phyloP scores from a whole-genome alignment of 2,113 vertebrate genomes.

The Phainopepla nitens region DNA sequence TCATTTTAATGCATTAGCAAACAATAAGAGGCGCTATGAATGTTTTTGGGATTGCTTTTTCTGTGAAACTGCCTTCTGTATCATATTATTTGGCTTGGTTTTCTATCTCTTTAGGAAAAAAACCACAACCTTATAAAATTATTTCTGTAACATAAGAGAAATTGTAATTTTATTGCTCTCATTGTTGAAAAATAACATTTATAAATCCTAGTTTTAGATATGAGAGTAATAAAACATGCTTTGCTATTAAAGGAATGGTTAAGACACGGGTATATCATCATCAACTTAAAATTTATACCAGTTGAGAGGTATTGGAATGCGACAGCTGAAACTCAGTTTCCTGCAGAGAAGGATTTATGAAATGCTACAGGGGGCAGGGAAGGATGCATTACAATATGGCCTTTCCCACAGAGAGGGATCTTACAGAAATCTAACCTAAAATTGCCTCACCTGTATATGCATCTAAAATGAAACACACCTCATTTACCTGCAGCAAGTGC shows the following conservation, averaged over 20 bases:
- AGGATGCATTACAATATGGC: background rate
- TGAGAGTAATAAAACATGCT: background rate
- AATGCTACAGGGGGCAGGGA: slow-evolving; percentile 10
- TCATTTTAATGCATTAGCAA: background rate
- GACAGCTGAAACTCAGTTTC: background rate
- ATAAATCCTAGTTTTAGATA: background rate
- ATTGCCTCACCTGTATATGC: background rate
- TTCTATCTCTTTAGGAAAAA: background rate
- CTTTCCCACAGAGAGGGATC: slow-evolving; percentile 21
- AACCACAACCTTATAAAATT: background rate
- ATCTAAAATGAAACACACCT: background rate
- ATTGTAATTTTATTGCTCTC: background rate
- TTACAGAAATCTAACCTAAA: slow-evolving; percentile 21
- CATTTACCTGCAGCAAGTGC: background rate
- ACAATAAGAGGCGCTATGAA: background rate
- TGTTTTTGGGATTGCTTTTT: background rate
- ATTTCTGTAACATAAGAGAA: background rate
- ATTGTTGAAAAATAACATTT: background rate
- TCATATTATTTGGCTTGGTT: background rate
- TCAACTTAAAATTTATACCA: background rate
- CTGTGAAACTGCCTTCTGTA: background rate
- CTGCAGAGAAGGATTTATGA: slow-evolving; percentile 45
- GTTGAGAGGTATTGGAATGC: background rate
- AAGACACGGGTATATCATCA: background rate
- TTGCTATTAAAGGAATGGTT: background rate